Conservation (phyloP, 2,888 invertebrate genomes). For the Chromoteleia sp. region DNA sequence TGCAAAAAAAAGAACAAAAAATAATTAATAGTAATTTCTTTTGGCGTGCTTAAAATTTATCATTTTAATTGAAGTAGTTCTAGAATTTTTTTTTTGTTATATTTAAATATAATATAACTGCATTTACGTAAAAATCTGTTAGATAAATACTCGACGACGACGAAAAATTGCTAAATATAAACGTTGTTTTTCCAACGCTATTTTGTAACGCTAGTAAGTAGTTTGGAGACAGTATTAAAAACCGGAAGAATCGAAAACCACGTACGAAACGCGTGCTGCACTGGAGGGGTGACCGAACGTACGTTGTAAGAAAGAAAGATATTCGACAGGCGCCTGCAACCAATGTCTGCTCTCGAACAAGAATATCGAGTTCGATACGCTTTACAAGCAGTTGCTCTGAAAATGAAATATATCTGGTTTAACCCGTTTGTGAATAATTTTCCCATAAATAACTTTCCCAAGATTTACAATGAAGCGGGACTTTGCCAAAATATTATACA, state of each 20-base stretch:
- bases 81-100: not conserved
- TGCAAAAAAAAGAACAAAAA: no score
- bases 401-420: constrained; percentile 14
- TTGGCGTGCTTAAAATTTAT: no score
- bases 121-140: not conserved
- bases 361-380: not conserved
- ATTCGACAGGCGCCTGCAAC: constrained; percentile 26
- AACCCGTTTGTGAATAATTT: not conserved
- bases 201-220: constrained; percentile 19
- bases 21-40: no score
- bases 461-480: no score
- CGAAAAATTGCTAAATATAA: constrained; percentile 10
- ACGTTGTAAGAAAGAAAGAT: constrained; percentile 1
- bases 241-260: constrained; percentile 12
- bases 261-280: not conserved
- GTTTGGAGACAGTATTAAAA: constrained; percentile 19
- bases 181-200: constrained; percentile 20
- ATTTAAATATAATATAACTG: not conserved
- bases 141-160: constrained; percentile 1
- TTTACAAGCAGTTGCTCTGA: constrained; percentile 4
- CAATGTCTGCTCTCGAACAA: not conserved
- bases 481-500: no score
- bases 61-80: no score
- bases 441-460: not conserved
- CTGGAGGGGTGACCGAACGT: not conserved